Evolutionary conservation across 2,888 invertebrate species (phyloP), one percentile per base, ranked within the genome.

Genomic region (Isoperla grammatica): DNA sequence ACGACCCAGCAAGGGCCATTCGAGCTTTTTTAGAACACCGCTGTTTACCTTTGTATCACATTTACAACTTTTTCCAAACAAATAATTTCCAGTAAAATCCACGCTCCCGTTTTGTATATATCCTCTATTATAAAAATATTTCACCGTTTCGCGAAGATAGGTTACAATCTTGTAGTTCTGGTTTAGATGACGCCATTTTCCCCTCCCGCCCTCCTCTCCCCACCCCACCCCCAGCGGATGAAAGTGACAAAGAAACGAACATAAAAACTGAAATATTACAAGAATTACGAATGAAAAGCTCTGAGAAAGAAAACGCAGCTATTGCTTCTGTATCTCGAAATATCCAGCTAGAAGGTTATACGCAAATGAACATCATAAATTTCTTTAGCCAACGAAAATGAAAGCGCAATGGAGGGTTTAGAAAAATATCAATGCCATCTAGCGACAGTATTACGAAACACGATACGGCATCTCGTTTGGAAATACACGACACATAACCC

Each of bases 241-340:
- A 53, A 53, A 63, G 58, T 63, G 63, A 63, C 63, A 63, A 63
- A 63, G 61, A 63, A 61, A 59, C 60, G 50, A 43, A 61, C 59
- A 61, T 63, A 61, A 63, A 61, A 63, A 63, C 61, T 63, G 63
- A 63, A 59, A 63, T 63, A 63, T 63, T 60, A 53, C 61, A 45
- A 58, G 61, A 63, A 63, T 61, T 63, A 61, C 61, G 59, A 57
- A 55, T 55, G 55, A 61, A 59, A 62, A 55, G 56, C 42, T 54
- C 37, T 58, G 55, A 46, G 49, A 56, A 59, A 56, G 56, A 49
- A 53, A 56, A 17, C 53, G 19, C 17, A 13, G 37, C 53, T 53
- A 53, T 53, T 53, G 53, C 53, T 50, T 45, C 45, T 53, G 39
- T 53, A 53, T 53, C 53, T 53, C 53, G 53, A 37, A 53, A 53